phyloP scores from a whole-genome alignment of 2,888 invertebrate species.

The Sinohyriopsis cumingii region DNA sequence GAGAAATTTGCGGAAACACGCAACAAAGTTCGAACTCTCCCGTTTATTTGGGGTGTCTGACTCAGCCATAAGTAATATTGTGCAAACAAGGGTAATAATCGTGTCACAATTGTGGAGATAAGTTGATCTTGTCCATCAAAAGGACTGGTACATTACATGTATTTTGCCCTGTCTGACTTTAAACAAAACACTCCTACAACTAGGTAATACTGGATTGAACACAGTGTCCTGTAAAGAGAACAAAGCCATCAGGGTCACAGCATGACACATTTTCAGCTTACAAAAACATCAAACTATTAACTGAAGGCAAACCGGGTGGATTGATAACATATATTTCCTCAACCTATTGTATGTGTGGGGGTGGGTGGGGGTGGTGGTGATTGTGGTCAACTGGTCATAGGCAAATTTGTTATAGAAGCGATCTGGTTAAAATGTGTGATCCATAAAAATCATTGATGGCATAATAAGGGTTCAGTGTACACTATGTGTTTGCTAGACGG shows the following conservation, averaged over 20 bases:
- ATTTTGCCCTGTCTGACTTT: constrained; percentile 31
- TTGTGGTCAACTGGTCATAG: no score
- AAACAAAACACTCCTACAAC: constrained; percentile 37
- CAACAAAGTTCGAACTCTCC: constrained; percentile 18
- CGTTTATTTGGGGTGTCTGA: constrained; percentile 10
- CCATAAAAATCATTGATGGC: no score
- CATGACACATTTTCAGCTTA: constrained; percentile 46
- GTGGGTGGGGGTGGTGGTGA: no score
- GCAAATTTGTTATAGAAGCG: no score
- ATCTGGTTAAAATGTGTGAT: no score
- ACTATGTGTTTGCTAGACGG: no score
- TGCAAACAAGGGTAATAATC: not conserved
- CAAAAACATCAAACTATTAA: constrained; percentile 18
- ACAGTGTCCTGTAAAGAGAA: constrained; percentile 45
- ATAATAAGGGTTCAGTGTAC: no score
- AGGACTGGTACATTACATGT: constrained; percentile 26
- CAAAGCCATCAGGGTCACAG: constrained; percentile 33
- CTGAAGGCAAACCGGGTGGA: no score
- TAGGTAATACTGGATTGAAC: constrained; percentile 45
- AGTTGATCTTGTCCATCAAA: constrained; percentile 28
- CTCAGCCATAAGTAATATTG: constrained; percentile 11
- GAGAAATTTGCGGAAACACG: constrained; percentile 22
- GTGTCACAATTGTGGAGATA: constrained; percentile 28
- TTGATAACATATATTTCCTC: no score
- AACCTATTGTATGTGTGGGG: no score